Evolutionary conservation across 2,888 invertebrate species (phyloP).

Genomic region (Nomada hirtipes): DNA sequence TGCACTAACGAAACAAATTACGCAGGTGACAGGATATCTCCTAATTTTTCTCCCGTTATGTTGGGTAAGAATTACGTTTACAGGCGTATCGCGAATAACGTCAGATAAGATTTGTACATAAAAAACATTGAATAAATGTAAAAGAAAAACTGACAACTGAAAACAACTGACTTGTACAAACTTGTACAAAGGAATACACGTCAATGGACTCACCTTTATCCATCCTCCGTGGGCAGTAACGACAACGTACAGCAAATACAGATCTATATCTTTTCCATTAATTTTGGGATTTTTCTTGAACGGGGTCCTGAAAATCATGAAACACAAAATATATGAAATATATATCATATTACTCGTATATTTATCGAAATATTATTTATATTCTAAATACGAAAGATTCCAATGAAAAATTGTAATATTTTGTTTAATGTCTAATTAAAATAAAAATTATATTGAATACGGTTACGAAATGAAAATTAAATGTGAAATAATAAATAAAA

Average conservation of each 20-base stretch:
- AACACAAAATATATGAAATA: neutral
- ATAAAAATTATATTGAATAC: neutral
- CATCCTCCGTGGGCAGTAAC: conserved; percentile 97
- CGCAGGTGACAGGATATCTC: neutral
- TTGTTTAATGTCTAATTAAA: neutral
- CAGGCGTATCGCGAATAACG: neutral
- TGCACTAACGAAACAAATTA: conserved; percentile 19
- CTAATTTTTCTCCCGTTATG: conserved; percentile 30
- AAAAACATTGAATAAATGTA: neutral
- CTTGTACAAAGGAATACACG: neutral
- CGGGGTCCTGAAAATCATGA: conserved; percentile 85
- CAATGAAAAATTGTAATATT: neutral
- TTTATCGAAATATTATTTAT: too few species aligned
- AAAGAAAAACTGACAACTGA: neutral
- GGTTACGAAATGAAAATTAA: neutral
- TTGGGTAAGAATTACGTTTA: neutral
- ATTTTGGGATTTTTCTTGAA: conserved; percentile 90
- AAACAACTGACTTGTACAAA: neutral
- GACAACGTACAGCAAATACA: conserved; percentile 95
- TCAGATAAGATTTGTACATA: neutral
- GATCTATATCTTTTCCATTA: conserved; percentile 96
- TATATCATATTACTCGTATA: too few species aligned
- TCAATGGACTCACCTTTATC: conserved; percentile 90
- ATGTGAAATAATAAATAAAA: neutral
- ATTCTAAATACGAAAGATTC: neutral